Conservation (phyloP, 2,888 invertebrate species). For the Cephalotes varians region DNA sequence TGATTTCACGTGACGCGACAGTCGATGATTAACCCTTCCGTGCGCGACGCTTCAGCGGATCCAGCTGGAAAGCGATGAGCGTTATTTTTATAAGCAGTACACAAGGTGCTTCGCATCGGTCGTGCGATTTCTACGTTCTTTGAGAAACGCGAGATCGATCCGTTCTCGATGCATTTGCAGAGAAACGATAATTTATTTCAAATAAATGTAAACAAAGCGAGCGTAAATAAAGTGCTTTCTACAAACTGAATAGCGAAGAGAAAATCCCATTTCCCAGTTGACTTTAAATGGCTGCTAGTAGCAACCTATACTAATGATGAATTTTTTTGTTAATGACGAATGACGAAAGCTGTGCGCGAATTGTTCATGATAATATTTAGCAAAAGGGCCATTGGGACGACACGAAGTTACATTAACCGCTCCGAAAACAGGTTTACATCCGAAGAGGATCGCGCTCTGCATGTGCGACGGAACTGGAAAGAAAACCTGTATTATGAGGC, state of each 20-base stretch:
- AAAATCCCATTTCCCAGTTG: too few species aligned
- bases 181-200: conserved; percentile 1
- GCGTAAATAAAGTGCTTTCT: not conserved
- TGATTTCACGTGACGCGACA: not conserved
- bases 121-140: not conserved
- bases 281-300: not conserved
- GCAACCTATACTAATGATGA: not conserved
- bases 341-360: not conserved
- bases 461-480: conserved; percentile 38
- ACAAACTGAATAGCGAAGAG: not conserved
- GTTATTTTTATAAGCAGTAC: not conserved
- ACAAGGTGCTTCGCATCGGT: not conserved
- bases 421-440: conserved; percentile 56
- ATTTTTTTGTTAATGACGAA: not conserved
- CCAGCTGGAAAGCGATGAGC: not conserved
- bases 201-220: not conserved
- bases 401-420: conserved; percentile 52
- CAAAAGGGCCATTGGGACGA: conserved; percentile 41
- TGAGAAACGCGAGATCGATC: not conserved
- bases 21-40: conserved; percentile 21
- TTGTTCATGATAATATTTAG: conserved; percentile 17
- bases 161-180: not conserved
- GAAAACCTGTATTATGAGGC: conserved; percentile 37
- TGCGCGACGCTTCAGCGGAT: not conserved
- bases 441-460: conserved; percentile 53